These are phyloP conservation scores for Pelmatolapia mariae DNA, from an alignment of 2,113 vertebrate genomes.

Conservation along the genomic window DNA sequence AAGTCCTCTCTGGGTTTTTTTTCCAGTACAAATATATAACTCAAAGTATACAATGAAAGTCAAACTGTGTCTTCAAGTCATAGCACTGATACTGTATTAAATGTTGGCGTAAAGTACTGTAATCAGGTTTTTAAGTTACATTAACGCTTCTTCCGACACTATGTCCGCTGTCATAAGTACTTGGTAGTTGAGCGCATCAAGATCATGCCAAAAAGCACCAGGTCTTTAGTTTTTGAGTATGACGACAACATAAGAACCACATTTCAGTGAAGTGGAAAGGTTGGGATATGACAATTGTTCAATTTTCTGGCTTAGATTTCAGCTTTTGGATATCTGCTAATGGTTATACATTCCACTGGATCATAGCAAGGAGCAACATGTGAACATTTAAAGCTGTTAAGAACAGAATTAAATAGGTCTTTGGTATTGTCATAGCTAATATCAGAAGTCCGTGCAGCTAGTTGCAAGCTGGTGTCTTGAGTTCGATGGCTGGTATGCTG, in stretches of 20 bases:
- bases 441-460: neutral
- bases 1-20: neutral
- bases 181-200: constrained; percentile 25
- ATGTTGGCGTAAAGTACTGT: neutral
- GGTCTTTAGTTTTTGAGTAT: neutral
- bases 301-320: neutral
- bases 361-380: neutral
- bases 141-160: neutral
- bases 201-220: constrained; percentile 2
- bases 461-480: neutral
- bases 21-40: constrained; percentile 64
- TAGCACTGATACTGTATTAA: constrained; percentile 40
- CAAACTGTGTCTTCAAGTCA: constrained; percentile 59
- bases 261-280: neutral
- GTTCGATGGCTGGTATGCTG: neutral
- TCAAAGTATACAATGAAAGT: constrained; percentile 23
- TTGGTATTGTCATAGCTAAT: neutral
- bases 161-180: neutral
- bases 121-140: neutral
- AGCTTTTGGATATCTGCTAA: neutral
- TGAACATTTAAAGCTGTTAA: neutral
- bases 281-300: neutral
- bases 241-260: neutral
- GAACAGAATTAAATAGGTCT: neutral
- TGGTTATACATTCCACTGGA: neutral